Evolutionary conservation across 2,113 vertebrate genomes (phyloP).

Genomic region (Sceloporus undulatus): DNA sequence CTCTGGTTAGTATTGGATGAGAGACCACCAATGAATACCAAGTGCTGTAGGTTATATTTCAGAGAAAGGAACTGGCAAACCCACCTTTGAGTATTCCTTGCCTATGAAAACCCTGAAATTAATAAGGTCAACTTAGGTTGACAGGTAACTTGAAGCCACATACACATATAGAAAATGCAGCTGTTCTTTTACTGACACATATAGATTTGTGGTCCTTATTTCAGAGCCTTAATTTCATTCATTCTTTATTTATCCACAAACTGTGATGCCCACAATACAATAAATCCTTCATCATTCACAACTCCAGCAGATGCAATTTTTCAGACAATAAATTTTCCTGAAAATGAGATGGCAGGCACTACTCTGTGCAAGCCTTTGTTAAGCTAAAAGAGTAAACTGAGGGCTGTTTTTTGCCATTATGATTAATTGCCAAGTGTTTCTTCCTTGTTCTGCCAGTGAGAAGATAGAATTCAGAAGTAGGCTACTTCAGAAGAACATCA

Average conservation of each 20-base stretch:
- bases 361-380: conserved; percentile 15
- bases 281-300: conserved; percentile 65
- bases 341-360: conserved; percentile 41
- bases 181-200: not conserved
- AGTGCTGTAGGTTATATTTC: too few species aligned
- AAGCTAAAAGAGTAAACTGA: conserved; percentile 12
- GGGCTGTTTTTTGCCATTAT: conserved; percentile 24
- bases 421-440: conserved; percentile 17
- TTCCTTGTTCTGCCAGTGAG: not conserved
- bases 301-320: conserved; percentile 56
- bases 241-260: conserved; percentile 60
- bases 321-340: conserved; percentile 51
- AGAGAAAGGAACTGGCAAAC: too few species aligned
- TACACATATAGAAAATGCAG: not conserved
- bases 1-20: too few species aligned
- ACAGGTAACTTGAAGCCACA: too few species aligned
- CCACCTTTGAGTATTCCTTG: too few species aligned
- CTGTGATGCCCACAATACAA: conserved; percentile 63
- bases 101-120: too few species aligned
- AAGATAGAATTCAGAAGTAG: conserved; percentile 31
- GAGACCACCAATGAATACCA: too few species aligned
- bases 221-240: conserved; percentile 56
- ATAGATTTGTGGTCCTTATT: conserved; percentile 31
- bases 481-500: conserved; percentile 53
- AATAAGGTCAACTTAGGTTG: too few species aligned